Evolutionary conservation across 2,113 vertebrate species (phyloP).

Genomic region (Heterocephalus glaber): DNA sequence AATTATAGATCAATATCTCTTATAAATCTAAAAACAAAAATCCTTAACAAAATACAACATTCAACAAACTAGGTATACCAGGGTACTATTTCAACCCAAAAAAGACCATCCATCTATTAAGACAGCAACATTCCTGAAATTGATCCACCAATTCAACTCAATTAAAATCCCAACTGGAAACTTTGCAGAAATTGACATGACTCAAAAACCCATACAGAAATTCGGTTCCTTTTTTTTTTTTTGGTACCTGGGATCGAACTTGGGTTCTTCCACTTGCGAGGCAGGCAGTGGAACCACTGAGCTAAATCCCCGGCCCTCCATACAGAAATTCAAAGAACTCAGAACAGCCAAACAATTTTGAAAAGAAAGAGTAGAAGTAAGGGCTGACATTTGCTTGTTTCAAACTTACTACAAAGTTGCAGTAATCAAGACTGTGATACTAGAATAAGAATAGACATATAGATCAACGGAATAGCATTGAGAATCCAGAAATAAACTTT

Average conservation of each 20-base stretch:
- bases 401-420: neutral
- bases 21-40: constrained; percentile 24
- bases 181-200: neutral
- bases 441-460: neutral
- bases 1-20: neutral
- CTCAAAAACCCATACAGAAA: neutral
- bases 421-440: neutral
- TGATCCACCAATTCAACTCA: neutral
- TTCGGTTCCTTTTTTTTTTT: too few relatives aligned
- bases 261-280: too few relatives aligned
- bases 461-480: neutral
- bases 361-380: neutral
- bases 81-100: neutral
- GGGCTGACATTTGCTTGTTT: neutral
- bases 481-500: neutral
- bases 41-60: constrained; percentile 35
- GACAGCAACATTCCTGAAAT: neutral
- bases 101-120: neutral
- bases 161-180: neutral
- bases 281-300: too few relatives aligned
- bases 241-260: too few relatives aligned
- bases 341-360: neutral
- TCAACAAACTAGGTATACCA: neutral
- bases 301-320: too few relatives aligned
- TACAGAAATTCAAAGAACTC: neutral